A percentile compares a stretch with the other conserved stretches of the same genome.
phyloP scores from a whole-genome alignment of 2,113 vertebrate species.

The Pampusana beccarii region DNA sequence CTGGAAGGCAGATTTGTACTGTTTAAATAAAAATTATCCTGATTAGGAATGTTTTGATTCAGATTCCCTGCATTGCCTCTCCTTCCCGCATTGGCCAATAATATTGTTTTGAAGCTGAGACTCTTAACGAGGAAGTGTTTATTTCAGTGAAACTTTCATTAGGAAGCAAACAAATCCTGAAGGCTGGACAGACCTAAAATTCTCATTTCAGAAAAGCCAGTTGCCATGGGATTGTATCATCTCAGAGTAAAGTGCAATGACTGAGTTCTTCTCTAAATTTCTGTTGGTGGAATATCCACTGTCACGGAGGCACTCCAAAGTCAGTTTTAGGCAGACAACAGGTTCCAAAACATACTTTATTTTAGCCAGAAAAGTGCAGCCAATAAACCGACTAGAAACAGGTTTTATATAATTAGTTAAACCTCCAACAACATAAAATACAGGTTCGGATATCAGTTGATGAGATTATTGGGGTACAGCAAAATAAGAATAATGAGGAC shows the following conservation, averaged over 20 bases:
- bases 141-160: background rate
- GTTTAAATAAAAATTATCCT: background rate
- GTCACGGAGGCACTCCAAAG: too few relatives aligned
- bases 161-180: background rate
- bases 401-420: too few relatives aligned
- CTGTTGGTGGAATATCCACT: background rate
- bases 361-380: too few relatives aligned
- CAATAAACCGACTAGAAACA: too few relatives aligned
- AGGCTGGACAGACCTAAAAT: background rate
- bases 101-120: conserved; percentile 18
- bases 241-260: background rate
- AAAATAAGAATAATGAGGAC: too few relatives aligned
- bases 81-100: background rate
- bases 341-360: too few relatives aligned
- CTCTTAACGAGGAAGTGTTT: background rate
- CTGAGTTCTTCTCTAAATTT: background rate
- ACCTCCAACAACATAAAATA: too few relatives aligned
- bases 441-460: too few relatives aligned
- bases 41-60: conserved; percentile 21
- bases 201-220: background rate
- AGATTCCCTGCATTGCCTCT: background rate
- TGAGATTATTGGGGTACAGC: too few relatives aligned
- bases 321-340: too few relatives aligned
- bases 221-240: background rate
- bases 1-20: conserved; percentile 20